Base-by-base conservation (phyloP, 2,113 vertebrate species). In the Clinocottus analis region DNA sequence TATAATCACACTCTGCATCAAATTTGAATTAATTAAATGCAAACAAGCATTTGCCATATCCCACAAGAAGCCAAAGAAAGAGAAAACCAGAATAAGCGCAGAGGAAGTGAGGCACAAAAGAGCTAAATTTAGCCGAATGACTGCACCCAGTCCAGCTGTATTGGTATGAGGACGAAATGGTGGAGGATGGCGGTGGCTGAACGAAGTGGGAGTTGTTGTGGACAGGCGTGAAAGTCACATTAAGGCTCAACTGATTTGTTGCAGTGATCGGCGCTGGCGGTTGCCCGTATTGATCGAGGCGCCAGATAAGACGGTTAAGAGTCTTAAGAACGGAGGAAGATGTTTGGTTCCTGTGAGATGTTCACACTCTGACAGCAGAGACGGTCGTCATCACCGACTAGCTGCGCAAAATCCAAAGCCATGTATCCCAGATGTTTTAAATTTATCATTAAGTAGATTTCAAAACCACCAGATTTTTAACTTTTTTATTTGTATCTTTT, bases 41-140 rank as follows among this genome's bases (percentile, higher is more conserved):
- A n/a, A 35, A 60, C 1, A 2, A 49, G 66, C 17, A 0, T n/a
- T 58, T 1, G 3, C 1, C 1, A 3, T 55, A 25, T 70, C 33
- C 47, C 17, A 5, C 7, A 35, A 10, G 47, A 73, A 63, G 60
- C 21, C 13, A 31, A 21, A 37, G 35, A 27, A 33, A 49, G 19
- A 60, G 39, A 31, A 49, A 65, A 3, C 13, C 13, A 47, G 51
- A 65, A 43, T 19, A 27, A 51, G n/a, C 5, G 33, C 43, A 29
- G 35, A 72, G 83, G 45, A 72, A 77, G 45, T 1, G 13, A 59
- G 49, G 27, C 71, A 71, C 39, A 70, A 65, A 66, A 41, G 66
- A 43, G 55, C 68, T 63, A 51, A 72, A 80, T 85, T 80, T 77
- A 85, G 72, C 12, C 2, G 65, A 35, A 25, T 6, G 53, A 29